These are phyloP conservation scores for Lochmaea crataegi DNA, from an alignment of 2,888 invertebrate genomes.

Conservation along the genomic window DNA sequence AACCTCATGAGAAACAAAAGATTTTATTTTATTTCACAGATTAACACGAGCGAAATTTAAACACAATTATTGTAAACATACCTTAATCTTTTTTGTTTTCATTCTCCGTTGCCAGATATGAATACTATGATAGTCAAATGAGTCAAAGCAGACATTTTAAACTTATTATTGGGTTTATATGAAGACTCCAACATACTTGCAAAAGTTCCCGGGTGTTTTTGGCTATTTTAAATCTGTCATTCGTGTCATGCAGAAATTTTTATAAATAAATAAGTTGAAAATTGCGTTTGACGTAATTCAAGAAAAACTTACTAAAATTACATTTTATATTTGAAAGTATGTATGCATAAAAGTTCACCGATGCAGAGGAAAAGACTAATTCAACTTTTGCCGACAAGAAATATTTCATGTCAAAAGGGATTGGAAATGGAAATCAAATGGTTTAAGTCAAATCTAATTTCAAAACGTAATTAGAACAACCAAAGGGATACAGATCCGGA, in stretches of 20 bases:
- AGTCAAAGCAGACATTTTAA: too few relatives aligned
- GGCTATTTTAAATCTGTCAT: too few relatives aligned
- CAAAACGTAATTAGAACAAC: slow-evolving; percentile 37
- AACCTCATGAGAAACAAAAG: too few relatives aligned
- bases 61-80: too few relatives aligned
- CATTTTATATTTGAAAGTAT: background rate
- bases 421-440: slow-evolving; percentile 28
- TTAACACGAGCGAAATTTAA: too few relatives aligned
- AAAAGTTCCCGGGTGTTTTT: too few relatives aligned
- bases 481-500: slow-evolving; percentile 20
- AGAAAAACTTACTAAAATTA: slow-evolving; percentile 6
- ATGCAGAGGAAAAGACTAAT: slow-evolving; percentile 25
- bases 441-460: slow-evolving; percentile 37
- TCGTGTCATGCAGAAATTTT: background rate
- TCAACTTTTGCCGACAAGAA: slow-evolving; percentile 28
- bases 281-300: background rate
- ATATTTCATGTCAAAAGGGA: slow-evolving; percentile 12
- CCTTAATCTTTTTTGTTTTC: too few relatives aligned
- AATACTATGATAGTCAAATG: too few relatives aligned
- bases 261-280: background rate
- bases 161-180: too few relatives aligned
- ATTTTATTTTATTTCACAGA: too few relatives aligned
- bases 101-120: too few relatives aligned
- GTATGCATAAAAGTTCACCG: slow-evolving; percentile 8
- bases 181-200: too few relatives aligned